Percentiles rank a stretch among this genome's conserved stretches.
phyloP scores from a whole-genome alignment of 2,113 vertebrate species.

The Cepphus grylle region DNA sequence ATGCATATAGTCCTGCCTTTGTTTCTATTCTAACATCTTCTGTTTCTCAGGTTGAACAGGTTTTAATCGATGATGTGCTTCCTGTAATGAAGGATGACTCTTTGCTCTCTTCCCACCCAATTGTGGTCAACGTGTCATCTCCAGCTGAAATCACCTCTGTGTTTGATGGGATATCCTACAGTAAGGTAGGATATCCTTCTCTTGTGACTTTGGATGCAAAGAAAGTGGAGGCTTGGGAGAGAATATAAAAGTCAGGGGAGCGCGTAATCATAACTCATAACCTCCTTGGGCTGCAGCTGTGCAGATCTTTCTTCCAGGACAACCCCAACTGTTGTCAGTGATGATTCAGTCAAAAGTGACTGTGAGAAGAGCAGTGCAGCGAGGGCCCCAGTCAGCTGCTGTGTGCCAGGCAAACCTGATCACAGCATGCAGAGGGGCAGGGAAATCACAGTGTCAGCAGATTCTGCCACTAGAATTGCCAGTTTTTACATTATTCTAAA shows the following conservation, averaged over 20 bases:
- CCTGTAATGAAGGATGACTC: slow-evolving; percentile 91
- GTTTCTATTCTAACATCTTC: neutral
- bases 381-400: neutral
- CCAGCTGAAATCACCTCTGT: slow-evolving; percentile 97
- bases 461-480: neutral
- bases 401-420: neutral
- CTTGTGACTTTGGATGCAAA: neutral
- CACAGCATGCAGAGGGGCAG: neutral
- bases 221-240: neutral
- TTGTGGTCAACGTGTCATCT: slow-evolving; percentile 85
- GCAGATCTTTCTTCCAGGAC: neutral
- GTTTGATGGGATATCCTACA: slow-evolving; percentile 96
- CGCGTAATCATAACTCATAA: neutral
- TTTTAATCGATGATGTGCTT: slow-evolving; percentile 86
- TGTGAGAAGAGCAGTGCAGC: neutral
- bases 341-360: neutral
- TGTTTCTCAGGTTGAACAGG: slow-evolving; percentile 84
- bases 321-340: neutral
- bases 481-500: neutral
- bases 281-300: neutral
- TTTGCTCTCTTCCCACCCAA: slow-evolving; percentile 88
- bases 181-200: slow-evolving; percentile 78
- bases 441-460: neutral
- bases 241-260: neutral
- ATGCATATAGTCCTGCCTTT: neutral